These are phyloP conservation scores for Orthosia gothica DNA, from an alignment of 2,888 invertebrate species.

Conservation along the genomic window DNA sequence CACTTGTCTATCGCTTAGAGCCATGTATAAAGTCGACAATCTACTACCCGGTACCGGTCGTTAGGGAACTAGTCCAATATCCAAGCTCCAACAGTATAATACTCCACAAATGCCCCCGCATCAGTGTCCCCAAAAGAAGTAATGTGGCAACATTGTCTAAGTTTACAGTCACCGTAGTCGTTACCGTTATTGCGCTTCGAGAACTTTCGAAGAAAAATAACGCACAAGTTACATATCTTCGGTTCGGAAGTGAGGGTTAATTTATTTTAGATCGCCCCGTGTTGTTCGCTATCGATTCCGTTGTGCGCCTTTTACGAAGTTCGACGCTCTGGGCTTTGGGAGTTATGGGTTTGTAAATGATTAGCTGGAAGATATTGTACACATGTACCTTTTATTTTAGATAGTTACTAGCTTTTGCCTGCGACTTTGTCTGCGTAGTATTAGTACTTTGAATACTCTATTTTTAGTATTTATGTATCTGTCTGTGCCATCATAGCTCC, in stretches of 20 bases:
- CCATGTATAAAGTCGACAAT: background rate
- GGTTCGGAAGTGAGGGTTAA: constrained; percentile 61
- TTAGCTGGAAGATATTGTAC: constrained; percentile 23
- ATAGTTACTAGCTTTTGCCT: too few species aligned
- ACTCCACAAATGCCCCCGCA: constrained; percentile 11
- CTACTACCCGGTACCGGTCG: background rate
- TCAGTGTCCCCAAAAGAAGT: constrained; percentile 29
- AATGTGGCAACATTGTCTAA: constrained; percentile 52
- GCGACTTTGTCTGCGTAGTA: too few species aligned
- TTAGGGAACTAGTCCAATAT: background rate
- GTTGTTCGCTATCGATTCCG: constrained; percentile 49
- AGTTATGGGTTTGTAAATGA: constrained; percentile 19
- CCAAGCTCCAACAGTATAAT: constrained; percentile 5
- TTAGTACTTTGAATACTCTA: too few species aligned
- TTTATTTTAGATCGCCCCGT: constrained; percentile 68
- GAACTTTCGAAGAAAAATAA: constrained; percentile 77
- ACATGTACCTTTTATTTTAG: background rate
- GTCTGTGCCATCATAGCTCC: too few species aligned
- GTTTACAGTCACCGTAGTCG: constrained; percentile 59
- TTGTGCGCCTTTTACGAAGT: constrained; percentile 41
- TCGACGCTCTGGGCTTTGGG: constrained; percentile 21
- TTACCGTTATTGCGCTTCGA: constrained; percentile 49
- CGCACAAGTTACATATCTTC: constrained; percentile 71
- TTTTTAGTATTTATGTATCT: too few species aligned
- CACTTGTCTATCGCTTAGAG: background rate